Percentiles rank a stretch among this genome's conserved stretches.
Conservation (phyloP, 2,797 vertebrate genomes). For the Hirundo rustica region DNA sequence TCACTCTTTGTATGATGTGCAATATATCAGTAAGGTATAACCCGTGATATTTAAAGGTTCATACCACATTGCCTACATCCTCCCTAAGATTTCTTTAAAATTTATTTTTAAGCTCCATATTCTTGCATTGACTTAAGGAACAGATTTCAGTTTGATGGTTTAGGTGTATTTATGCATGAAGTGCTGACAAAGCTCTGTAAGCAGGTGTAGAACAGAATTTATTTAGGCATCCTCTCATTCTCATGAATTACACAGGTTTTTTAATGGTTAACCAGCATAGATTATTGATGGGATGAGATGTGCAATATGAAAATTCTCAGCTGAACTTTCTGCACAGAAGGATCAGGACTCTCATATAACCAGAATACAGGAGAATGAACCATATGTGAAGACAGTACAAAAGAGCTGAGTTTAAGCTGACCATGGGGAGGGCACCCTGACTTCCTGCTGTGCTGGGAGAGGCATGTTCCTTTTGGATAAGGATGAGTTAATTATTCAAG, state of each 20-base stretch:
- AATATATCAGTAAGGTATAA: neutral
- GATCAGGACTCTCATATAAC: neutral
- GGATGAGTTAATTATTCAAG: neutral
- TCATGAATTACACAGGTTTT: accelerated
- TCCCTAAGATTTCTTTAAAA: neutral
- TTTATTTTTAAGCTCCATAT: neutral
- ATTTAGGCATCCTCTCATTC: neutral
- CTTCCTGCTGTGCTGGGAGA: neutral
- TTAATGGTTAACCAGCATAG: neutral
- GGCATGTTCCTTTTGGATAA: neutral
- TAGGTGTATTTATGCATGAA: neutral
- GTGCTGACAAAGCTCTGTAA: neutral
- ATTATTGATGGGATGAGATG: neutral
- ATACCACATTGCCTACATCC: neutral
- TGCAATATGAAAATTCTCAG: neutral
- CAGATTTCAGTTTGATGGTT: neutral
- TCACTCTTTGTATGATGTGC: neutral
- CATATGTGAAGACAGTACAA: neutral
- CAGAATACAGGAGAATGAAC: neutral
- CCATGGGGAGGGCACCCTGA: neutral
- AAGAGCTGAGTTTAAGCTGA: neutral
- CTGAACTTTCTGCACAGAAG: neutral
- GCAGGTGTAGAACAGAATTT: neutral
- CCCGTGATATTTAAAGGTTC: neutral
- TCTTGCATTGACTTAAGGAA: neutral